A percentile compares a stretch with the other conserved stretches of the same genome.
Evolutionary conservation across 2,797 vertebrate genomes (phyloP).

Genomic region (Acropternis orthonyx): DNA sequence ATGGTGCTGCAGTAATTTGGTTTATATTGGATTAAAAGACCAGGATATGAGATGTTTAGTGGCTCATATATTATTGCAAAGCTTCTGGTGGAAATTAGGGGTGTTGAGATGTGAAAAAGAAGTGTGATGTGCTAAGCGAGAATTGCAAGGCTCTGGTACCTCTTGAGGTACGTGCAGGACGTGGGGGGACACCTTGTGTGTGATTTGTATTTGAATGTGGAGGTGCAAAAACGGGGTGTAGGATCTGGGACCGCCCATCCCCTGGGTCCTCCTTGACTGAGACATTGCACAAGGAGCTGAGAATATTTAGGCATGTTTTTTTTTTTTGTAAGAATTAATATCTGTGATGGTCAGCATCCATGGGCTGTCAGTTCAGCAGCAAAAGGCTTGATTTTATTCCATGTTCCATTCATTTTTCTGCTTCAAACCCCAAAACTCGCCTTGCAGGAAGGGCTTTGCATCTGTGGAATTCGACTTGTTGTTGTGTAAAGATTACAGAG

Average conservation of each 20-base stretch:
- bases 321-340: too few relatives aligned
- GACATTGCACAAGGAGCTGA: background rate
- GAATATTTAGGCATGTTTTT: too few relatives aligned
- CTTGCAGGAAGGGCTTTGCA: background rate
- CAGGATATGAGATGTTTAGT: background rate
- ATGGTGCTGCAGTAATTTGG: background rate
- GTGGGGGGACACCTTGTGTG: background rate
- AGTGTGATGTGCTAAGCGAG: background rate
- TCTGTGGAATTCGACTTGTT: background rate
- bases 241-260: background rate
- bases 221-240: background rate
- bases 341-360: too few relatives aligned
- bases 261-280: background rate
- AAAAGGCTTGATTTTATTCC: background rate
- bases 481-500: background rate
- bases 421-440: background rate
- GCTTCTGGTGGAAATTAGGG: background rate
- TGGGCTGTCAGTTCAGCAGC: background rate
- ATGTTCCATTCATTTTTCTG: background rate
- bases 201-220: background rate
- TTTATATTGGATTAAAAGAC: background rate
- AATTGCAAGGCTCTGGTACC: background rate
- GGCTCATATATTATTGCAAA: background rate
- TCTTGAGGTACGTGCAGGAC: background rate
- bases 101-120: background rate